Evolutionary conservation across 2,113 vertebrate genomes (phyloP).

Genomic region (Ceuthmochares aereus): DNA sequence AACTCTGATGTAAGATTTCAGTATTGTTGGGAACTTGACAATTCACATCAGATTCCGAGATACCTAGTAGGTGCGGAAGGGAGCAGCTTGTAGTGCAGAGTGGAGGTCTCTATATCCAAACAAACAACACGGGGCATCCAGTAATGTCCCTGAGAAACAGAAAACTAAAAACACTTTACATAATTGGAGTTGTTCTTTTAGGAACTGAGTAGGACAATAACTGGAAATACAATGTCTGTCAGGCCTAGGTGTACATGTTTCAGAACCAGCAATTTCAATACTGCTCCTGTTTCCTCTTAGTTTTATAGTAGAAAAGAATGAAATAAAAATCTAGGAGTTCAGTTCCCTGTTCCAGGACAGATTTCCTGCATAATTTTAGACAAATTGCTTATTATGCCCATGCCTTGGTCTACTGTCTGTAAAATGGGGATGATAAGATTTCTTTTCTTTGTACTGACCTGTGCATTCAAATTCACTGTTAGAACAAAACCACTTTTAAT

Average conservation of each 20-base stretch:
- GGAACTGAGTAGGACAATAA: neutral
- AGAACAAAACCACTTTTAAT: neutral
- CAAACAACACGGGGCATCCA: neutral
- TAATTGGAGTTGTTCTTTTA: neutral
- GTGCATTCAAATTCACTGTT: neutral
- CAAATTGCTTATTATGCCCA: neutral
- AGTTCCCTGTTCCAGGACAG: neutral
- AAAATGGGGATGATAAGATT: neutral
- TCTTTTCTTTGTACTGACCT: neutral
- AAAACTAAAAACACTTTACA: neutral
- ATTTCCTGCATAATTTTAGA: neutral
- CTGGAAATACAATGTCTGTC: neutral
- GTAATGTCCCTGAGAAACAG: neutral
- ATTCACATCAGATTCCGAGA: neutral
- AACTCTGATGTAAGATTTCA: conserved; percentile 83
- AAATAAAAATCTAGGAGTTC: neutral
- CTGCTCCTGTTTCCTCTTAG: neutral
- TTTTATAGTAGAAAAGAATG: neutral
- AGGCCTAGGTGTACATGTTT: neutral
- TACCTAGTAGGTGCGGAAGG: neutral
- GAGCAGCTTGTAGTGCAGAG: neutral
- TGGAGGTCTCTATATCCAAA: neutral
- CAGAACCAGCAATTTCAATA: neutral
- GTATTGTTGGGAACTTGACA: neutral
- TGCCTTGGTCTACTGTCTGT: neutral